These are phyloP conservation scores for Sarcophaga peregrina DNA, from an alignment of 1,140 invertebrate genomes.

Conservation along the genomic window DNA sequence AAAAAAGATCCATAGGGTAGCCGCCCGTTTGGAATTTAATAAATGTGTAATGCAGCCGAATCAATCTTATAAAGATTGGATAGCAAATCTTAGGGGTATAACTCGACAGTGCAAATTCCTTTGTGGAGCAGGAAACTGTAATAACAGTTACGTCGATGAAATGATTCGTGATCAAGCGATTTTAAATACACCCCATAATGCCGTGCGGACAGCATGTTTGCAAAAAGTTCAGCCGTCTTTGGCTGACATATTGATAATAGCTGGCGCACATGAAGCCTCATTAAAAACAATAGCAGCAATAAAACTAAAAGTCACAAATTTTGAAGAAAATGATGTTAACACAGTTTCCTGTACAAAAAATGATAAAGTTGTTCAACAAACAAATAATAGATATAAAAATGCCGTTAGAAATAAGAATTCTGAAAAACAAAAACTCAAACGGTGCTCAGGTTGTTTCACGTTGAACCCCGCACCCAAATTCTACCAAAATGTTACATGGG, in stretches of 20 bases:
- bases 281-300: too few relatives aligned
- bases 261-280: conserved; percentile 2
- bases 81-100: neutral
- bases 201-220: conserved; percentile 9
- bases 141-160: conserved; percentile 32
- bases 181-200: conserved; percentile 35
- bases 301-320: too few relatives aligned
- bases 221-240: conserved; percentile 35
- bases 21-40: conserved; percentile 30
- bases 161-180: conserved; percentile 30
- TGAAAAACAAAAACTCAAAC: too few relatives aligned
- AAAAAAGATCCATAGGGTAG: conserved; percentile 23
- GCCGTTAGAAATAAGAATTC: too few relatives aligned
- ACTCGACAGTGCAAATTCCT: neutral
- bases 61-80: conserved; percentile 30
- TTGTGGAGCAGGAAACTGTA: conserved; percentile 29
- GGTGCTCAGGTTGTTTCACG: too few relatives aligned
- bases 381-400: too few relatives aligned
- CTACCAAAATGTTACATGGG: too few relatives aligned
- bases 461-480: too few relatives aligned
- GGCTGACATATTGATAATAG: conserved; percentile 33
- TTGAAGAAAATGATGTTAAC: too few relatives aligned
- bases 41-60: conserved; percentile 6
- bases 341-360: too few relatives aligned
- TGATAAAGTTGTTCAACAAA: too few relatives aligned